A percentile compares a stretch with the other conserved stretches of the same genome.
Conservation (phyloP, 2,113 vertebrate genomes). For the Bagarius yarrelli region DNA sequence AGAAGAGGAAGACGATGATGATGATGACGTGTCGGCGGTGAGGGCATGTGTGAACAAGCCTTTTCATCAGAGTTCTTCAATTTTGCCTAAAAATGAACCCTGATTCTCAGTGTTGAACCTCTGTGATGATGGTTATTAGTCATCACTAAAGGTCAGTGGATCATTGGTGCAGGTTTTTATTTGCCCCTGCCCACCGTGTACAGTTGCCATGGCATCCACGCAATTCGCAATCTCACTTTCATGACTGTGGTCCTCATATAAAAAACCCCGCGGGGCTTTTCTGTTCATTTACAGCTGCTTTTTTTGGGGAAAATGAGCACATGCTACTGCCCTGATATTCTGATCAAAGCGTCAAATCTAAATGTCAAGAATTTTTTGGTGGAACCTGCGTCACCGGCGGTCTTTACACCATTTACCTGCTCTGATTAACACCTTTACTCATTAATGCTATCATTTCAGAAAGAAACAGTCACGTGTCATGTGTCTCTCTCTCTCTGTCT, state of each 20-base stretch:
- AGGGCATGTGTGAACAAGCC: neutral
- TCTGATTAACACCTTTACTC: constrained; percentile 1
- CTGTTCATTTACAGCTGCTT: constrained; percentile 19
- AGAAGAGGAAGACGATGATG: too few species aligned
- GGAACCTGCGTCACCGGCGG: too few species aligned
- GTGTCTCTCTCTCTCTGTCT: too few species aligned
- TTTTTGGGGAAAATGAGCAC: neutral
- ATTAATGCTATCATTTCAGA: neutral
- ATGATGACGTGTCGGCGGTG: neutral
- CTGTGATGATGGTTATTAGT: constrained; percentile 43
- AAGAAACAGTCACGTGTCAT: neutral
- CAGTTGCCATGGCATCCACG: constrained; percentile 59
- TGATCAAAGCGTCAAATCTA: constrained; percentile 29
- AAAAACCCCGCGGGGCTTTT: neutral
- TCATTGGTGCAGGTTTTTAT: constrained; percentile 42
- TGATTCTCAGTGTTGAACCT: constrained; percentile 31
- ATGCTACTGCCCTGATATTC: neutral
- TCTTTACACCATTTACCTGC: constrained; percentile 8
- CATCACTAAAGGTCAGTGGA: constrained; percentile 40
- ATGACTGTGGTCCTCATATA: constrained; percentile 30
- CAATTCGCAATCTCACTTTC: constrained; percentile 22
- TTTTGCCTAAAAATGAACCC: constrained; percentile 1
- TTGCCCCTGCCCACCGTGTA: constrained; percentile 53
- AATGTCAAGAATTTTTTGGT: too few species aligned
- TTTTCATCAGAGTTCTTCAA: neutral